A percentile compares a stretch with the other conserved stretches of the same genome.
Evolutionary conservation across 2,113 vertebrate species (phyloP).

Genomic region (Platichthys flesus): DNA sequence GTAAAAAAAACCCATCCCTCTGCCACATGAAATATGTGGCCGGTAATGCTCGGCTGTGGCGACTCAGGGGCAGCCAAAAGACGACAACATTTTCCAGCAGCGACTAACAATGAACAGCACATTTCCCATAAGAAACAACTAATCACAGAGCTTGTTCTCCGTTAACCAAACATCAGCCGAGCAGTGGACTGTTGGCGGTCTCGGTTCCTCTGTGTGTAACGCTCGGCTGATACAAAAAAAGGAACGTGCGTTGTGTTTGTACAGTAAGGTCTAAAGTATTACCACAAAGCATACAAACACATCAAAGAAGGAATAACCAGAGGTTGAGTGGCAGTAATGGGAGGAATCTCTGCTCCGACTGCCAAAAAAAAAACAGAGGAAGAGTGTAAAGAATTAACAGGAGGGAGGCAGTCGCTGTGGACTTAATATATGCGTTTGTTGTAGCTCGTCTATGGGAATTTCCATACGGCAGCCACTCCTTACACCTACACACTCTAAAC

Average conservation of each 20-base stretch:
- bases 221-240: not conserved
- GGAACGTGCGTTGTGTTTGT: not conserved
- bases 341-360: not conserved
- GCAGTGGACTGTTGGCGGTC: not conserved
- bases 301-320: conserved; percentile 4
- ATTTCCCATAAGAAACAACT: not conserved
- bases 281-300: conserved; percentile 18
- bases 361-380: conserved; percentile 16
- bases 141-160: not conserved
- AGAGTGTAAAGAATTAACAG: conserved; percentile 3
- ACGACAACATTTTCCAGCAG: not conserved
- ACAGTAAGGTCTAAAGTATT: not conserved
- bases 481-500: conserved; percentile 24
- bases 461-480: conserved; percentile 38
- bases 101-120: not conserved
- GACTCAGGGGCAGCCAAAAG: not conserved
- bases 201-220: not conserved
- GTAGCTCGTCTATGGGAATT: conserved; percentile 48
- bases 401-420: not conserved
- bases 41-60: not conserved
- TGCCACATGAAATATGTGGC: not conserved
- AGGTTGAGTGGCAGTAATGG: conserved; percentile 31
- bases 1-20: not conserved
- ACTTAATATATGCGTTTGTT: conserved; percentile 15
- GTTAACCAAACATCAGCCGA: not conserved